Percentiles rank a stretch among this genome's conserved stretches.
These are phyloP conservation scores for Lepus europaeus DNA, from an alignment of 2,113 vertebrate species.

Conservation along the genomic window DNA sequence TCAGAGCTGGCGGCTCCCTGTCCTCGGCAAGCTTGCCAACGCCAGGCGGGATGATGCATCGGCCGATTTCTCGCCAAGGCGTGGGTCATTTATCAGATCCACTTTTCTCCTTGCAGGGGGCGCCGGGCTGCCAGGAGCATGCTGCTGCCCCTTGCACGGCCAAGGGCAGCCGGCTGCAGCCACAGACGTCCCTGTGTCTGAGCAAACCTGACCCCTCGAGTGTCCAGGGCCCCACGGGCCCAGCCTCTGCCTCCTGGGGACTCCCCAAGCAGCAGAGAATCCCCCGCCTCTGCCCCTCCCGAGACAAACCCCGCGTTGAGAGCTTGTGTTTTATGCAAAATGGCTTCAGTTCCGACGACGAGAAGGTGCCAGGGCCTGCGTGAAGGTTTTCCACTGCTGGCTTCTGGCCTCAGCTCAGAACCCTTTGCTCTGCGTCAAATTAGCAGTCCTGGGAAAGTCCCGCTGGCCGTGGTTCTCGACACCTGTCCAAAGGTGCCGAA, in stretches of 20 bases:
- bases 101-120: background rate
- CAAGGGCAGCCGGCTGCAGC: background rate
- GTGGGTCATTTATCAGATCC: background rate
- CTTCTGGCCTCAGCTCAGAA: background rate
- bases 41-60: background rate
- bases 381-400: background rate
- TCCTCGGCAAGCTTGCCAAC: background rate
- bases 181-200: rapidly evolving
- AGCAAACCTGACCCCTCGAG: rapidly evolving
- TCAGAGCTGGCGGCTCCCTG: background rate
- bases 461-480: rapidly evolving
- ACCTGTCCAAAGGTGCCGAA: background rate
- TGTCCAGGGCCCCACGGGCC: background rate
- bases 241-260: background rate
- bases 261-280: rapidly evolving
- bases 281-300: background rate
- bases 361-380: background rate
- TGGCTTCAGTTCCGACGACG: background rate
- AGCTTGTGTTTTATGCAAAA: background rate
- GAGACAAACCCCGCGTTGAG: background rate
- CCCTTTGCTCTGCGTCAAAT: background rate
- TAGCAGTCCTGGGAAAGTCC: background rate
- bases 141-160: background rate
- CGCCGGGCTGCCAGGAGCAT: background rate
- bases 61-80: background rate